phyloP scores from a whole-genome alignment of 2,888 invertebrate species.

The Macrophya alboannulata region DNA sequence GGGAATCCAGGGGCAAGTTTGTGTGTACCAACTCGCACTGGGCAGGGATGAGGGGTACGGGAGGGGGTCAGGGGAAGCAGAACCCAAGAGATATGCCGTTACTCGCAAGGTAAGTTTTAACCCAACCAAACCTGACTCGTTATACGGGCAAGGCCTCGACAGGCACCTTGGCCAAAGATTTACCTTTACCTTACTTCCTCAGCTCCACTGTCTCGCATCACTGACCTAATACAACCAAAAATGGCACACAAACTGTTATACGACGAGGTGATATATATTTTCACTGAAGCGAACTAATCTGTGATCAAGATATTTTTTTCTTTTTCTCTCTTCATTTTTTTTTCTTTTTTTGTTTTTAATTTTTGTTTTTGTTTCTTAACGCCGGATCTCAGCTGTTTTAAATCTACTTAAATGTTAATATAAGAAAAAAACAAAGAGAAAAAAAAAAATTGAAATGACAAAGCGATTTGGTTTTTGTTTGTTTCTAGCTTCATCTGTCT shows the following conservation, averaged over 20 bases:
- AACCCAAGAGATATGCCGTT: constrained; percentile 46
- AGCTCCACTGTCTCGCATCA: constrained; percentile 35
- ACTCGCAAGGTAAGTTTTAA: constrained; percentile 48
- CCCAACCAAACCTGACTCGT: constrained; percentile 42
- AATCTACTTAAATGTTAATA: neutral
- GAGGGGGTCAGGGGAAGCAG: neutral
- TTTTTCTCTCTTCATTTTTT: neutral
- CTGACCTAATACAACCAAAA: constrained; percentile 49
- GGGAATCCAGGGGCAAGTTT: constrained; percentile 53
- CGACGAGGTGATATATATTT: neutral
- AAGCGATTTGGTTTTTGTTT: neutral
- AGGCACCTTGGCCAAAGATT: constrained; percentile 48
- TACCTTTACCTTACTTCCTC: constrained; percentile 24
- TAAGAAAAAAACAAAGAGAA: neutral
- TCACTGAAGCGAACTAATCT: neutral
- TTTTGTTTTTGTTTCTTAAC: neutral
- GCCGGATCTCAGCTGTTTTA: neutral
- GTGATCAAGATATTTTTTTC: neutral
- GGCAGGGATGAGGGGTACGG: neutral
- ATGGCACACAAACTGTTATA: neutral
- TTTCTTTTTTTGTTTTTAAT: neutral
- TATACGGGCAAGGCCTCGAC: constrained; percentile 44
- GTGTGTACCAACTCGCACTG: constrained; percentile 26
- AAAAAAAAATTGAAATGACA: neutral
- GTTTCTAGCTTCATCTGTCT: too few species aligned